phyloP scores from a whole-genome alignment of 2,888 invertebrate genomes.

The Urechis unicinctus region DNA sequence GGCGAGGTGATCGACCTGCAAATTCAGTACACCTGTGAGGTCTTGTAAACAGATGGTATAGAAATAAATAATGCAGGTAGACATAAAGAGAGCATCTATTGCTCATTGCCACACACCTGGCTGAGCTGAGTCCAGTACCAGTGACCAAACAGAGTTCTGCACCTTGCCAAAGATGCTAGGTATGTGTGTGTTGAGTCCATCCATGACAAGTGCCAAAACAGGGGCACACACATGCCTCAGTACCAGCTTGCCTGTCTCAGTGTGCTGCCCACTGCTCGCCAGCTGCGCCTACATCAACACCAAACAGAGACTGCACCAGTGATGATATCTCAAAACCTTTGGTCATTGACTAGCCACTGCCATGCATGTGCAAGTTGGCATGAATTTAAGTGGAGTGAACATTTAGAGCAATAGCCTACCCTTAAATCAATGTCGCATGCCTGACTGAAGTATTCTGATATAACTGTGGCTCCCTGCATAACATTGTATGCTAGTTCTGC shows the following conservation, averaged over 20 bases:
- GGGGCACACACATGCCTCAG: slow-evolving; percentile 71
- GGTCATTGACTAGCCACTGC: no score
- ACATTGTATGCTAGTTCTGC: slow-evolving; percentile 67
- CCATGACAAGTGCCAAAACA: slow-evolving; percentile 73
- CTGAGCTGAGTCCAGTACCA: slow-evolving; percentile 80
- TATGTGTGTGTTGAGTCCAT: slow-evolving; percentile 73
- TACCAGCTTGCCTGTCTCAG: slow-evolving; percentile 59
- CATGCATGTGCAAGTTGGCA: no score
- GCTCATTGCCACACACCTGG: slow-evolving; percentile 55
- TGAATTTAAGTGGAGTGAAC: background rate
- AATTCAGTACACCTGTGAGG: no score
- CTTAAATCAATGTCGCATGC: slow-evolving; percentile 64
- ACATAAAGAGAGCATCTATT: background rate
- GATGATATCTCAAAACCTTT: no score
- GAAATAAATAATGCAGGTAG: no score
- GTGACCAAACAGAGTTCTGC: slow-evolving; percentile 81
- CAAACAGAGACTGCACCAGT: no score
- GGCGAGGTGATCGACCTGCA: slow-evolving; percentile 71
- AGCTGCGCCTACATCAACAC: slow-evolving; percentile 40
- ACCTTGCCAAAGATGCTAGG: slow-evolving; percentile 81
- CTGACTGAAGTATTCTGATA: slow-evolving; percentile 67
- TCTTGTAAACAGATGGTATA: no score
- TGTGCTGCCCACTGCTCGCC: slow-evolving; percentile 37
- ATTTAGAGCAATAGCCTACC: slow-evolving; percentile 21
- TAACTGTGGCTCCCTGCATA: slow-evolving; percentile 67